Base-by-base conservation (phyloP, 92 coral and sea anemone species). In the Diadumene lineata region DNA sequence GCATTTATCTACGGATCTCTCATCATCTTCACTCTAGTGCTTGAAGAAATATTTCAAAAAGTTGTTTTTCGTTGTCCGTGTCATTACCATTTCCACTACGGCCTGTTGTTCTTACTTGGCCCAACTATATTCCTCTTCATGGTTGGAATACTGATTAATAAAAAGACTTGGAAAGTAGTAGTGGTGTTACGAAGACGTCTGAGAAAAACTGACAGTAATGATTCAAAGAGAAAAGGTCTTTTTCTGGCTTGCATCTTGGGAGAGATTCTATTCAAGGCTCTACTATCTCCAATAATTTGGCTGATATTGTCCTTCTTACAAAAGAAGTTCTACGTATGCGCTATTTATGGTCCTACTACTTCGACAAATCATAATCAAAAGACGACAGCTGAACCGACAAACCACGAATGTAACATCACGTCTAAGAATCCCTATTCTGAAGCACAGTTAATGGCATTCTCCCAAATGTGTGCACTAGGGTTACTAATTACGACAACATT, bases 51-150 rank as follows among this genome's bases (percentile, higher is more conserved):
- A 18, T 74, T 75, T 50, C 82, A 75, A 23, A 50, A 67, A 21
- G 69, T 85, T 1, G 74, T 85, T 11, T 85, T 82, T 56, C 74
- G 75, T 44, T 89, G 96, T 68, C 91, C 96, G 0, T 89, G 96
- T 43, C n/a, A 69, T 27, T 72, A 87, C n/a, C 67, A 82, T 70
- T 61, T 44, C 2, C 31, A 50, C 1, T 90, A 90, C 56, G 96
- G 96, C 6, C 17, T 86, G 25, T 76, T 71, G 1, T 90, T 86
- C 27, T 86, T 90, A 1, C 73, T 81, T 34, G 79, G 69, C 0
- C 96, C 96, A 0, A 74, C 86, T 1, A 6, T 82, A 11, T 67
- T 82, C 26, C 73, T 90, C 23, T 67, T 86, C 26, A 72, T 85
- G 28, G 58, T 76, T 15, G 89, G 89, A 32, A 74, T 85, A 43